A percentile compares a stretch with the other conserved stretches of the same genome.
Conservation (phyloP, 2,113 vertebrate genomes). For the Hystrix brachyura region DNA sequence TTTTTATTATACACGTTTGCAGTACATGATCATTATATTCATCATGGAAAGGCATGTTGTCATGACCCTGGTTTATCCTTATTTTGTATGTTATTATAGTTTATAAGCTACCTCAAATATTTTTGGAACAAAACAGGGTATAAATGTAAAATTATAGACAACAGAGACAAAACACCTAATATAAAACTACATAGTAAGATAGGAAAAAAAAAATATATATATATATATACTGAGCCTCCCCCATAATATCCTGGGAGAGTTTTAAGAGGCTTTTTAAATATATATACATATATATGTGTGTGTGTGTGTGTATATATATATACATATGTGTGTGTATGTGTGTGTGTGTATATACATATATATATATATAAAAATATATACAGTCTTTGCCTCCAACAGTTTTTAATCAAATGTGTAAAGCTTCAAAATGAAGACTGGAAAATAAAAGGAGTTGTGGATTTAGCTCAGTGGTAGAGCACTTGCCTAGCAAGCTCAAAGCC, state of each 20-base stretch:
- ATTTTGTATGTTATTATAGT: background rate
- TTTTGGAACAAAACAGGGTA: constrained; percentile 14
- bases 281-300: background rate
- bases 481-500: too few species aligned
- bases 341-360: too few species aligned
- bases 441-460: background rate
- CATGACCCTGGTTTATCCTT: constrained; percentile 39
- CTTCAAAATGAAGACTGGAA: constrained; percentile 30
- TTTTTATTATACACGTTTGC: background rate
- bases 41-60: background rate
- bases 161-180: constrained; percentile 23
- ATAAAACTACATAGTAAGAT: constrained; percentile 17
- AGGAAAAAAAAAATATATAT: background rate
- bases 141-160: constrained; percentile 5
- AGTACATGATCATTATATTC: background rate
- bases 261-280: background rate
- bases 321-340: too few species aligned
- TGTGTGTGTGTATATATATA: too few species aligned
- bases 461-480: too few species aligned
- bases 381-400: background rate
- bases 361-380: background rate
- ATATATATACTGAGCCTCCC: background rate
- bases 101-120: constrained; percentile 49
- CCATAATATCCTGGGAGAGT: background rate
- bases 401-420: constrained; percentile 44